Base-by-base conservation (phyloP, 1,140 invertebrate species). In the Rhyacophila brunnea region DNA sequence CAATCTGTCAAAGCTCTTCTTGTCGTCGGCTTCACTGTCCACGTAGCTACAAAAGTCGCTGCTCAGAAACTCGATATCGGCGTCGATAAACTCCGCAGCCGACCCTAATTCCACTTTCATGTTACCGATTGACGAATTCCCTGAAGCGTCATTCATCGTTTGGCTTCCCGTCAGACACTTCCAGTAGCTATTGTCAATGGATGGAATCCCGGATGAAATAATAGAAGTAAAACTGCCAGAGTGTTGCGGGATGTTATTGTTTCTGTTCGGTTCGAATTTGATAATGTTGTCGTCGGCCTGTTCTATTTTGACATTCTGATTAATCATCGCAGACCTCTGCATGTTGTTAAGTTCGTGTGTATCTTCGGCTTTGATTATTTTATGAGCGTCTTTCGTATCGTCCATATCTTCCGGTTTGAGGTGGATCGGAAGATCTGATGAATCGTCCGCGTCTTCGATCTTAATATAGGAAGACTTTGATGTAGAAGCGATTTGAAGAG, bases 1-100 rank as follows among this genome's bases (percentile, higher is more conserved):
- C 40, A 79, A 57, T 60, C 77, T 78, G 55, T 79, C 75, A 49
- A 79, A 78, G 17, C 75, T 76, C 65, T 79, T 79, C 42, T 76
- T 74, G 1, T 75, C 76, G 59, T 79, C 77, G 4, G 77, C 73
- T 47, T 79, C 77, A 66, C 75, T 78, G 44, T 79, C 77, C 35
- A 77, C 77, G 58, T 79, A 65, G 40, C 54, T 77, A 6, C 75
- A 75, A 57, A 79, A 68, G 60, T 79, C 78, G 15, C 75, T 62
- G 44, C 74, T 78, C 43, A 79, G 62, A 68, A 79, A 79, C 51
- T 79, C 77, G 34, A 79, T 79, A 65, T 79, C 77, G 11, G 76
- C 70, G 38, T 79, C 77, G 15, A 79, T 64, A 15, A 79, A 66
- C 4, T 77, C 77, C 64, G 78, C 74, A 5, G 76, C 74, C 50